Base-by-base conservation (phyloP, 2,113 vertebrate species). In the Ploceus nigricollis region DNA sequence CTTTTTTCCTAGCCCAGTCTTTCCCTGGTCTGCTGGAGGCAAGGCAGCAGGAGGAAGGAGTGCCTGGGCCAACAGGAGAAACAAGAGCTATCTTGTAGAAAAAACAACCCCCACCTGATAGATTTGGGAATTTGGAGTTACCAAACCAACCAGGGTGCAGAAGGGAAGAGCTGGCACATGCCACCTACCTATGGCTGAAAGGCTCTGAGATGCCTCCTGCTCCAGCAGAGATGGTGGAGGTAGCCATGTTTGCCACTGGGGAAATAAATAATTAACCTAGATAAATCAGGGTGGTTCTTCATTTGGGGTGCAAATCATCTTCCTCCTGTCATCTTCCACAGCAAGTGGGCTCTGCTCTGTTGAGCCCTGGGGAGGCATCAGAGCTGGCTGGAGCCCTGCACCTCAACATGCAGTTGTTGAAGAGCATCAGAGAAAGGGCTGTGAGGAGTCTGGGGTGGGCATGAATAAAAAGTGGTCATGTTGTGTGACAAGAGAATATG, bases 391-490 rank as follows among this genome's bases (percentile, higher is more conserved):
- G 45, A 53, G 35, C 22, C 10, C 12, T 3, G 23, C 20, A 30
- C 23, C 42, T 33, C 44, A 19, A 4, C 0, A 1, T 9, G 15
- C 6, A 15, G 42, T 6, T 40, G 44, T 24, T 53, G 22, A 27
- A 47, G 51, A 58, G 25, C n/a, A n/a, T 11, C 53, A 9, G 12
- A 44, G n/a, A 13, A 68, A 69, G 42, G 77, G 39, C 64, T 58
- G 18, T 4, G 33, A 70, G 35, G 10, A 58, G 27, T 42, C 16
- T 37, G 13, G 37, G 6, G 6, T 22, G 31, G n/a, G 23, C 5
- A 3, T 35, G 42, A 72, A 40, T 7, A 61, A 9, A 37, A 72
- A 37, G 44, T 33, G 9, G 50, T 24, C 47, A 13, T 45, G 57
- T 5, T 65, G 35, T 53, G 60, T 47, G 89, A 60, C 11, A 37